phyloP scores from a whole-genome alignment of 2,797 vertebrate genomes.

The Pampus argenteus region DNA sequence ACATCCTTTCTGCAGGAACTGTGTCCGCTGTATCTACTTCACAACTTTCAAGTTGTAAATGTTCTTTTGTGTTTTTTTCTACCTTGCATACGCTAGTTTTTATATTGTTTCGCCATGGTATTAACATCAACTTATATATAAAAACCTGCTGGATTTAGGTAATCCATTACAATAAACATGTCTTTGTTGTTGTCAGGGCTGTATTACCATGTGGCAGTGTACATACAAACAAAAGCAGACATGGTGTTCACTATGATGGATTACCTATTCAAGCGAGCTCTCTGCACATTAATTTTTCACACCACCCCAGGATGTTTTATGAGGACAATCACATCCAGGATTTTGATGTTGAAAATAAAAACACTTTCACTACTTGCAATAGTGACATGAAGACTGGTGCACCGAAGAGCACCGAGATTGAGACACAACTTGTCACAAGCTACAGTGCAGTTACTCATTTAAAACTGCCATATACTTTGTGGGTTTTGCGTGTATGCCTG shows the following conservation, averaged over 20 bases:
- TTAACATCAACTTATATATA: background rate
- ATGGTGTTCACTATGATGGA: constrained; percentile 19
- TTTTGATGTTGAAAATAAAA: background rate
- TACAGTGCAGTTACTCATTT: constrained; percentile 48
- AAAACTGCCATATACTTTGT: constrained; percentile 62
- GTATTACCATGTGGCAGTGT: background rate
- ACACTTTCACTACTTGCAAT: background rate
- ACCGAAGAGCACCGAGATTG: constrained; percentile 23
- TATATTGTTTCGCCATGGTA: background rate
- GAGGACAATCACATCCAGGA: background rate
- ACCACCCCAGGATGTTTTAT: background rate
- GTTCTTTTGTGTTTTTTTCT: background rate
- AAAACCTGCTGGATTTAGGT: background rate
- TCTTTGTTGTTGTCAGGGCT: background rate
- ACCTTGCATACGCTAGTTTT: background rate
- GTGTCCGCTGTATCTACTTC: background rate
- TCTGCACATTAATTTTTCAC: constrained; percentile 13
- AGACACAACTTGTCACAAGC: constrained; percentile 36
- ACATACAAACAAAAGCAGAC: constrained; percentile 6
- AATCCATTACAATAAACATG: constrained; percentile 9
- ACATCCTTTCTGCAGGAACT: constrained; percentile 20
- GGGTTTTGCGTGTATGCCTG: constrained; percentile 58
- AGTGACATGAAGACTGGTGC: constrained; percentile 9
- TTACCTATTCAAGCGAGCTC: background rate
- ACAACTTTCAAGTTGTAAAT: background rate